phyloP scores from a whole-genome alignment of 2,888 invertebrate genomes.

The Brachypalpus laphriformis region DNA sequence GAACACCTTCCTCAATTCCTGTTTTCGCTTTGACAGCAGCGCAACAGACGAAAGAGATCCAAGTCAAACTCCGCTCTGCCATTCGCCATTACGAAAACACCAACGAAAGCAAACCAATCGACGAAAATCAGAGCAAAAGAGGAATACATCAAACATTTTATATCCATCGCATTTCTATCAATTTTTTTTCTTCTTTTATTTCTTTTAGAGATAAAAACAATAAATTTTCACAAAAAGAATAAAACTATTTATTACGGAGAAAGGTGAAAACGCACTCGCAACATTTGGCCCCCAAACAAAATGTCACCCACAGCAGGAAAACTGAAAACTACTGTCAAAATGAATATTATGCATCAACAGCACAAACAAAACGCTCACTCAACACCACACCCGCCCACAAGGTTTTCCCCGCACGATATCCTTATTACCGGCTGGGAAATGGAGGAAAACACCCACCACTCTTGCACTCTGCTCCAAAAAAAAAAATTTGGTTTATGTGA shows the following conservation, averaged over 20 bases:
- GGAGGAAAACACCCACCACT: slow-evolving; percentile 39
- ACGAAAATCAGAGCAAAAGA: not conserved
- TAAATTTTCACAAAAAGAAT: slow-evolving; percentile 4
- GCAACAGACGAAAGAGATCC: slow-evolving; percentile 32
- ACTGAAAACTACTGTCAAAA: slow-evolving; percentile 19
- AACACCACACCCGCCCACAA: slow-evolving; percentile 22
- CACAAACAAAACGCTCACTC: slow-evolving; percentile 4
- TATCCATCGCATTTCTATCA: not conserved
- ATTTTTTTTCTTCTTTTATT: not conserved
- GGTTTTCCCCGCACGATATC: slow-evolving; percentile 25
- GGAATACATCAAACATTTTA: not conserved
- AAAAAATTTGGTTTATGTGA: slow-evolving; percentile 1
- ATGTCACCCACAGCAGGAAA: slow-evolving; percentile 24
- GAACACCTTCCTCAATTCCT: not conserved
- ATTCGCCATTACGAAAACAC: slow-evolving; percentile 61
- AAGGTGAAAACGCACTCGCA: slow-evolving; percentile 22
- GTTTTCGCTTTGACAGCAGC: slow-evolving; percentile 7
- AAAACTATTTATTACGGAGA: slow-evolving; percentile 1
- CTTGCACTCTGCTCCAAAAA: slow-evolving; percentile 7
- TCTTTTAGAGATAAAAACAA: not conserved
- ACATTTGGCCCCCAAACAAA: slow-evolving; percentile 12
- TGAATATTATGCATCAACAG: slow-evolving; percentile 17
- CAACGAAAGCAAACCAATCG: slow-evolving; percentile 35
- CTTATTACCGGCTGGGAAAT: slow-evolving; percentile 22
- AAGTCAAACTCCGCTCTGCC: slow-evolving; percentile 18